Evolutionary conservation across 2,797 vertebrate genomes (phyloP), one percentile per base, ranked within the genome.

Genomic region (Neostethus bicornis): DNA sequence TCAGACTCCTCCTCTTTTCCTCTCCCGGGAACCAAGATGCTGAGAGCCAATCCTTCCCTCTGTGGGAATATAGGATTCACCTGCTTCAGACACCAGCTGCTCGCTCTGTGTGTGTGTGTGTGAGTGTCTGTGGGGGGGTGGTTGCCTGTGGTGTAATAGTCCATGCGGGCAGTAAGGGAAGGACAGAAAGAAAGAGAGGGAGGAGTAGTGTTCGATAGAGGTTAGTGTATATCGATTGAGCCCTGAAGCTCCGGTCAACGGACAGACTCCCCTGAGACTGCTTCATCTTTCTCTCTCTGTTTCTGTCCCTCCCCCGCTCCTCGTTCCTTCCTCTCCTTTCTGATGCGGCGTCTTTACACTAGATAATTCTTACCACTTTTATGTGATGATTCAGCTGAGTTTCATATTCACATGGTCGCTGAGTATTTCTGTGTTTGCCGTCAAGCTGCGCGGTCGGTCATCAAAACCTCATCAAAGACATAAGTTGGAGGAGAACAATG

Each of bases 161-260:
- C 81, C 57, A 69, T 66, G 67, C 66, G 72, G 64, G 83, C 69
- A 83, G 77, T 81, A 79, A 77, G 81, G 76, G 78, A 79, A 78
- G 77, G 80, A 75, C 43, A 71, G 73, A 70, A 66, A 63, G 73
- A 69, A 66, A 54, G 64, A 62, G 76, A 72, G 81, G 73, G 82
- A 74, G 83, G 74, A 77, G 86, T 83, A 79, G 85, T 81, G 78
- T 90, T 93, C 91, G 86, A 92, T 91, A 90, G 89, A 92, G 88
- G 91, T 93, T 92, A 91, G 91, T 93, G 91, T 93, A 90, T 91
- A 93, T 93, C 68, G 91, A 93, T 92, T 75, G 66, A 80, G 80
- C 84, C 88, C 87, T 76, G 89, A 81, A 91, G 88, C 87, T 90
- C 86, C 85, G 91, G 90, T 90, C 90, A 90, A 86, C 84, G 81